Base-by-base conservation (phyloP, 2,113 vertebrate genomes). In the Guaruba guarouba region DNA sequence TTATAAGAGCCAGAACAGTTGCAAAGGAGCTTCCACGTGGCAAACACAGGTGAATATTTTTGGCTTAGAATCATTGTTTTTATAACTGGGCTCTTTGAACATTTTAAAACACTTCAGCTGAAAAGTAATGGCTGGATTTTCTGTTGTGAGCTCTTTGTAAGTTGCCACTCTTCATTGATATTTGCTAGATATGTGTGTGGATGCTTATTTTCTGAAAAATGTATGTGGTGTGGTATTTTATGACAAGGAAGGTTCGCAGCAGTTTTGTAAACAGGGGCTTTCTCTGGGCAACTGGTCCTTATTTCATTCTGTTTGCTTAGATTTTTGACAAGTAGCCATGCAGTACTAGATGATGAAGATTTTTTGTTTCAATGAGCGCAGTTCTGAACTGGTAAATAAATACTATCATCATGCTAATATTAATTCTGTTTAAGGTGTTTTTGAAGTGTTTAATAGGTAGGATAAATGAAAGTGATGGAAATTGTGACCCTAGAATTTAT, bases 401-500 rank as follows among this genome's bases (percentile, higher is more conserved):
- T 49, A 37, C 23, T 23, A 6, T 12, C 13, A 10, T 68, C 2
- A 5, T 23, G 35, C 55, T 88, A 43, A 69, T 66, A 37, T 64
- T 41, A 51, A 35, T 57, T 91, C 31, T 29, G 10, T 75, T 88
- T 18, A 41, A 64, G 75, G n/a, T 66, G 33, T 10, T 89, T 46
- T 49, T 28, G 3, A 76, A 31, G 31, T 33, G 18, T 85, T 92
- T 73, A 79, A 73, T 57, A 49, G 24, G 7, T 19, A 33, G 33
- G 9, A 25, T 37, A 69, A 82, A 71, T 31, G 37, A 61, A 81
- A 86, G 94, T 37, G 77, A 71, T 83, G 75, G 81, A 55, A 92
- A 77, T 46, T 41, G 61, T 87, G 94, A 52, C 67, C 33, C 25
- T 35, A 37, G 75, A 93, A 92, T 96, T 95, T 88, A 95, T 93